Base-by-base conservation (phyloP, 2,113 vertebrate species). In the Struthio camelus region DNA sequence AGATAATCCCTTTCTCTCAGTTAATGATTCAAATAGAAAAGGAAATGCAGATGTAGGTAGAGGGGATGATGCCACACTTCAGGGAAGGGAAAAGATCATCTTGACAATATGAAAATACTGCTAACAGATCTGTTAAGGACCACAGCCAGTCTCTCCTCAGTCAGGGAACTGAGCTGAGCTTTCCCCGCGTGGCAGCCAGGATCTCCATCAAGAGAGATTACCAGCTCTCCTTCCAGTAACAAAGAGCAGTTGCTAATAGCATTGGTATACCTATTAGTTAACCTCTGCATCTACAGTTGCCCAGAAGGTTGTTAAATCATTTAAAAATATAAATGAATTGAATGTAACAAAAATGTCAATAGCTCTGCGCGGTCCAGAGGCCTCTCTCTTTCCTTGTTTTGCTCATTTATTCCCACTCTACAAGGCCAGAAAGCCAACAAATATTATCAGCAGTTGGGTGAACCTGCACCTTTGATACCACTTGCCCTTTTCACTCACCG, bases 401-500 rank as follows among this genome's bases (percentile, higher is more conserved):
- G 38, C 65, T 79, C 2, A 56, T 61, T 70, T 71, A 32, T 81
- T 87, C 14, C 15, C 7, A 28, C 1, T 76, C 85, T 80, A 38
- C 28, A 32, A 46, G 13, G 17, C 32, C 71, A 25, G 46, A 83
- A 92, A 86, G 2, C 14, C n/a, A 66, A 27, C 10, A 76, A 56
- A 4, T 51, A 65, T 34, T 40, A 81, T 36, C 46, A 94, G 6
- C 34, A 73, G 13, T 5, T 85, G 50, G 10, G 14, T 16, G 82
- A 81, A 81, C 0, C 0, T 22, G 19, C 28, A 27, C 23, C 19
- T 81, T 36, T 67, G 38, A 86, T 51, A 71, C 2, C 24, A 23
- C 27, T n/a, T n/a, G 3, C 19, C 10, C 23, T 72, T 84, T 87
- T 61, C 34, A 94, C 96, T 94, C 67, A 97, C 96, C 96, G 17